A percentile compares a stretch with the other conserved stretches of the same genome.
Evolutionary conservation across 2,888 invertebrate genomes (phyloP).

Genomic region (Cataglyphis cursor): DNA sequence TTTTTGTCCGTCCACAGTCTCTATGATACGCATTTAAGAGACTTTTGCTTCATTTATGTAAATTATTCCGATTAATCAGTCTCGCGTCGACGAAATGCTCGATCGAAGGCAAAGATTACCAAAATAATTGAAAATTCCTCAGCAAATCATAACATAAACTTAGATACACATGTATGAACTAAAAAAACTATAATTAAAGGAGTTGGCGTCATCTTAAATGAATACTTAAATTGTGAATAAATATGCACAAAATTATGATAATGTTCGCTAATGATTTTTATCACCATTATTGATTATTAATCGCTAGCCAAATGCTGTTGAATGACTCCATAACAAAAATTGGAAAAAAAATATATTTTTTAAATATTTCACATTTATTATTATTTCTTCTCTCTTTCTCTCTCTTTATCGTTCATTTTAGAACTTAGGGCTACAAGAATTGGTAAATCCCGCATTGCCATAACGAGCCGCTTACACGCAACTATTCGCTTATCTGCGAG

Average conservation of each 20-base stretch:
- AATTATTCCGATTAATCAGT: constrained; percentile 1
- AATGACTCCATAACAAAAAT: not conserved
- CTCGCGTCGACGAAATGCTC: no score
- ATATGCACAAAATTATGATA: not conserved
- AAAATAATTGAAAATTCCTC: not conserved
- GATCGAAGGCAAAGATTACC: not conserved
- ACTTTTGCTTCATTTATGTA: not conserved
- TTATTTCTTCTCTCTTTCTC: not conserved
- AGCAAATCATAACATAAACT: not conserved
- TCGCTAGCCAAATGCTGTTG: not conserved
- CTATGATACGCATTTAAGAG: not conserved
- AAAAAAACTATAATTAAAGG: not conserved
- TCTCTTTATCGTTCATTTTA: not conserved
- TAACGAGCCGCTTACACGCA: constrained; percentile 34
- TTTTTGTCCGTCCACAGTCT: not conserved
- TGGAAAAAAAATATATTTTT: no score
- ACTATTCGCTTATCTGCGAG: constrained; percentile 39
- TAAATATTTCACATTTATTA: not conserved
- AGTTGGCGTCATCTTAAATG: not conserved
- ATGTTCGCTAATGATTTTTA: not conserved
- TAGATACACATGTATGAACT: not conserved
- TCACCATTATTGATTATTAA: not conserved
- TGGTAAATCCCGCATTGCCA: not conserved
- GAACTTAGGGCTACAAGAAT: constrained; percentile 2
- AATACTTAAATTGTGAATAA: not conserved